Conservation (phyloP, 2,888 invertebrate genomes). For the Platycnemis pennipes region DNA sequence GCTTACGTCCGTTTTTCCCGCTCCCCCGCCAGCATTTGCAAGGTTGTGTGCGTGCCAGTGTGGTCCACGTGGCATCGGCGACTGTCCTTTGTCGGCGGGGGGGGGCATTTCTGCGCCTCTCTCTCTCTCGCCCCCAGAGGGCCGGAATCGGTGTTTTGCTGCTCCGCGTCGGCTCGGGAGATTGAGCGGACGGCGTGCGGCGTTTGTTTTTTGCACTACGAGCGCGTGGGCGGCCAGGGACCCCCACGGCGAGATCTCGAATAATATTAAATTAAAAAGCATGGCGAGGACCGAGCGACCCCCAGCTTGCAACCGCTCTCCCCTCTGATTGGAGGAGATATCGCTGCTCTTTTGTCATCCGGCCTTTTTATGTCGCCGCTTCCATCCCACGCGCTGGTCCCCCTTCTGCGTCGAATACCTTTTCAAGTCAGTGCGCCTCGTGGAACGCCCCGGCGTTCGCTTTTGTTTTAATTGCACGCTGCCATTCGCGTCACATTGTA, state of each 20-base stretch:
- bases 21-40: background rate
- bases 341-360: conserved; percentile 8
- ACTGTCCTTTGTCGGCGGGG: background rate
- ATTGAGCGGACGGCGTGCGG: background rate
- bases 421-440: background rate
- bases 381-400: background rate
- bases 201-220: conserved; percentile 8
- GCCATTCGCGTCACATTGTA: background rate
- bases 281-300: background rate
- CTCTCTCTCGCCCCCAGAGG: background rate
- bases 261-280: conserved; percentile 9
- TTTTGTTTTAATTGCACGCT: background rate
- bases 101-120: too few relatives aligned
- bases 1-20: conserved; percentile 24
- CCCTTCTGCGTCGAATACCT: background rate
- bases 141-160: background rate
- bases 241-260: background rate
- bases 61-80: conserved; percentile 34
- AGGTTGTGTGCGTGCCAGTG: background rate
- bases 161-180: conserved; percentile 15
- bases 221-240: background rate
- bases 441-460: background rate
- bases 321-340: background rate
- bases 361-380: background rate
- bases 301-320: background rate